Evolutionary conservation across 37 sponge, comb jelly and placozoan species (phyloP).

Genomic region (Oopsacas minuta): DNA sequence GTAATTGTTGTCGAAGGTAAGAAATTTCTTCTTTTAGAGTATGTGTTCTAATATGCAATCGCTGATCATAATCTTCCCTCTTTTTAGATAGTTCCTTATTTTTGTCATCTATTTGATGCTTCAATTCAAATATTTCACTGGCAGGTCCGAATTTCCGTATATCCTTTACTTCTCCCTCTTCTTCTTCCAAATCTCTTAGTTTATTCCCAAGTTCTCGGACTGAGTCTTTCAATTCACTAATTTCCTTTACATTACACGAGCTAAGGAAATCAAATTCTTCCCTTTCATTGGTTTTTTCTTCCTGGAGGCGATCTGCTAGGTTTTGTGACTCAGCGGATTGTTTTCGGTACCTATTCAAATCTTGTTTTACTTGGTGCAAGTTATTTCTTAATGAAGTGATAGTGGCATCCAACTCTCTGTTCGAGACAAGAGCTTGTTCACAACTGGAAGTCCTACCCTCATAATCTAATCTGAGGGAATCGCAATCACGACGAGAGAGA

Average conservation of each 20-base stretch:
- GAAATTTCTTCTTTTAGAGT: not conserved
- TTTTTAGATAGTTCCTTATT: not conserved
- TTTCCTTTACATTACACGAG: not conserved
- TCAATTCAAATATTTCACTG: not conserved
- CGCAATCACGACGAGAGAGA: not conserved
- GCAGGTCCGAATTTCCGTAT: not conserved
- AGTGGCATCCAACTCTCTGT: not conserved
- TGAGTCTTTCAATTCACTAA: not conserved
- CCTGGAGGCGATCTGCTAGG: not conserved
- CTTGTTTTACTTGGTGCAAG: not conserved
- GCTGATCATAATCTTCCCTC: slow-evolving; percentile 10
- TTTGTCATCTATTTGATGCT: slow-evolving; percentile 26
- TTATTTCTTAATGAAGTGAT: not conserved
- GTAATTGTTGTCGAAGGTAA: not conserved
- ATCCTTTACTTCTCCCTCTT: slow-evolving; percentile 2
- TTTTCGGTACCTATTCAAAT: not conserved
- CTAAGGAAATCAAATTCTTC: not conserved
- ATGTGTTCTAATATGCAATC: not conserved
- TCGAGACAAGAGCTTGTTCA: not conserved
- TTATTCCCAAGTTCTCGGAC: not conserved
- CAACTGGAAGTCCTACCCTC: not conserved
- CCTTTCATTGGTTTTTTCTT: not conserved
- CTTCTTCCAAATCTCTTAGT: not conserved
- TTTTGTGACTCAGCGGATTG: not conserved
- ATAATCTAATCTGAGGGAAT: not conserved